phyloP scores from a whole-genome alignment of 2,113 vertebrate species.

The Protobothrops flavoviridis region DNA sequence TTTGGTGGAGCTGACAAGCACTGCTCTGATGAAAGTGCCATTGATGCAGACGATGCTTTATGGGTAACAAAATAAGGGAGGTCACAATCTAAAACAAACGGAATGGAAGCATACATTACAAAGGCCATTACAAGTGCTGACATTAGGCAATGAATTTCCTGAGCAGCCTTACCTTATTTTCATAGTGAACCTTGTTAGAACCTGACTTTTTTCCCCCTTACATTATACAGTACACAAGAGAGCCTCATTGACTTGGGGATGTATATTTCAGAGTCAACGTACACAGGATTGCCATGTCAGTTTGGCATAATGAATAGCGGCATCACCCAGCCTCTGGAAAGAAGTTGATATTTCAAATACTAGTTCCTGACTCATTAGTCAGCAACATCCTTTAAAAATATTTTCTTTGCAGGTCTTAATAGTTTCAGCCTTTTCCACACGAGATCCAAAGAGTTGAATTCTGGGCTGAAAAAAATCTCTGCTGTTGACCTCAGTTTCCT shows the following conservation, averaged over 20 bases:
- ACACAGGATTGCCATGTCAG: background rate
- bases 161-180: background rate
- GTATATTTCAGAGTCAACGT: background rate
- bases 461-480: background rate
- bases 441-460: background rate
- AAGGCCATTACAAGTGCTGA: background rate
- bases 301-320: background rate
- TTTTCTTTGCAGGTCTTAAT: background rate
- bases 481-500: background rate
- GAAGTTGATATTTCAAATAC: background rate
- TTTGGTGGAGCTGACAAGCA: background rate
- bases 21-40: background rate
- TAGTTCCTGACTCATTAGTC: background rate
- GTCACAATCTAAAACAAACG: background rate
- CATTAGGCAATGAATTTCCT: background rate
- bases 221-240: background rate
- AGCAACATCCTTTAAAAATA: background rate
- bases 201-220: background rate
- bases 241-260: background rate
- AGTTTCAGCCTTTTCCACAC: background rate
- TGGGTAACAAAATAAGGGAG: background rate
- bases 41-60: background rate
- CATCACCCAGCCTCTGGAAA: background rate
- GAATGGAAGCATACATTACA: background rate
- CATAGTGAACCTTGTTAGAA: background rate